phyloP scores from a whole-genome alignment of 64 coral and sea anemone genomes.

The Pocillopora verrucosa region DNA sequence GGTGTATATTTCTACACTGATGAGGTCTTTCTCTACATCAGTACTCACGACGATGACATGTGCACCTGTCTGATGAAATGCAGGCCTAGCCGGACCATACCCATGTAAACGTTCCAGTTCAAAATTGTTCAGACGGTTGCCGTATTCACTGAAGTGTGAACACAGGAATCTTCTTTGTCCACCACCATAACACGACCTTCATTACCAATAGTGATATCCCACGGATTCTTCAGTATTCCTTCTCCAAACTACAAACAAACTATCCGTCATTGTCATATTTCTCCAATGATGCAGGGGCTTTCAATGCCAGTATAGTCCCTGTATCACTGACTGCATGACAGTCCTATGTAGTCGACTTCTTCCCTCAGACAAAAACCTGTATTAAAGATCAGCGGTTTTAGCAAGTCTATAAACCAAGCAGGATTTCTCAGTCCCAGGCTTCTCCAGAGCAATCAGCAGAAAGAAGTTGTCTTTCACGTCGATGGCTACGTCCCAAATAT shows the following conservation, averaged over 20 bases:
- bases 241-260: conserved; percentile 18
- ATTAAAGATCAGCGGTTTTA: not conserved
- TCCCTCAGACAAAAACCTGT: not conserved
- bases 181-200: conserved; percentile 41
- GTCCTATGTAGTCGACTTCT: not conserved
- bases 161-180: not conserved
- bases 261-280: too few species aligned
- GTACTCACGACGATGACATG: conserved; percentile 19
- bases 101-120: not conserved
- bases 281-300: too few species aligned
- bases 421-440: not conserved
- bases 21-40: not conserved
- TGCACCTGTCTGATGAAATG: conserved; percentile 21
- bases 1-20: conserved; percentile 9
- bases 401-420: not conserved
- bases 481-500: not conserved
- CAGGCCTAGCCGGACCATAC: not conserved
- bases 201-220: conserved; percentile 13
- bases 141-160: conserved; percentile 40
- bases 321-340: not conserved
- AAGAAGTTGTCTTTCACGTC: conserved; percentile 29
- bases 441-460: not conserved
- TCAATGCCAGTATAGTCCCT: too few species aligned
- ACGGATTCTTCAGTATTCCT: not conserved
- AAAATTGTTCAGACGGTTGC: not conserved